Conservation (phyloP, 2,888 invertebrate species). For the Chydorus sphaericus region DNA sequence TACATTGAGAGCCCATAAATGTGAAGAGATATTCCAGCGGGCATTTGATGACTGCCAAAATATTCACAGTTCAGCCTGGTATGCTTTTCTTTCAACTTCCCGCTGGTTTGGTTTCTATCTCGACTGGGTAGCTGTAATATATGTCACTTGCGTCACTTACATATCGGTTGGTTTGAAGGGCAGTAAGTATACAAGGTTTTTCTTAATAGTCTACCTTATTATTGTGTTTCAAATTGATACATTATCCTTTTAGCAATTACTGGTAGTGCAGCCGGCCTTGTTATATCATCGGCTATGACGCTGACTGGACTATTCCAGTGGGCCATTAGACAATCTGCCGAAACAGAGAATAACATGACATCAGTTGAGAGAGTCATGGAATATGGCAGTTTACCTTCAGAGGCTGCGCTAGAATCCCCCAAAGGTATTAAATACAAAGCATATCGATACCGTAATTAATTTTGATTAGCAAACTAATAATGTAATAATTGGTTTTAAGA, state of each 20-base stretch:
- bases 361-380: constrained; percentile 76
- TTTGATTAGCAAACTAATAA: too few species aligned
- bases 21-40: constrained; percentile 27
- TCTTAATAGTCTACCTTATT: background rate
- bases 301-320: constrained; percentile 44
- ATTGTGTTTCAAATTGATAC: background rate
- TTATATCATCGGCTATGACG: constrained; percentile 24
- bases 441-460: too few species aligned
- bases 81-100: constrained; percentile 70
- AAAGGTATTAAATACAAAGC: constrained; percentile 27
- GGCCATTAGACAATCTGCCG: constrained; percentile 86
- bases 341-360: constrained; percentile 74
- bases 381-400: constrained; percentile 56
- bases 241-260: constrained; percentile 16
- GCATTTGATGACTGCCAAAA: constrained; percentile 28
- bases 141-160: constrained; percentile 70
- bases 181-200: constrained; percentile 23
- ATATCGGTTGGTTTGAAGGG: constrained; percentile 58
- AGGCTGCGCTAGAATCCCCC: constrained; percentile 46
- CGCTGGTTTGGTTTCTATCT: constrained; percentile 89
- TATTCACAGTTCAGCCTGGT: constrained; percentile 78
- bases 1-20: constrained; percentile 40
- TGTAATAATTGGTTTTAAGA: too few species aligned
- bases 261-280: constrained; percentile 25
- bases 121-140: constrained; percentile 73